Conservation (phyloP, 2,797 vertebrate species). For the Gila robusta region DNA sequence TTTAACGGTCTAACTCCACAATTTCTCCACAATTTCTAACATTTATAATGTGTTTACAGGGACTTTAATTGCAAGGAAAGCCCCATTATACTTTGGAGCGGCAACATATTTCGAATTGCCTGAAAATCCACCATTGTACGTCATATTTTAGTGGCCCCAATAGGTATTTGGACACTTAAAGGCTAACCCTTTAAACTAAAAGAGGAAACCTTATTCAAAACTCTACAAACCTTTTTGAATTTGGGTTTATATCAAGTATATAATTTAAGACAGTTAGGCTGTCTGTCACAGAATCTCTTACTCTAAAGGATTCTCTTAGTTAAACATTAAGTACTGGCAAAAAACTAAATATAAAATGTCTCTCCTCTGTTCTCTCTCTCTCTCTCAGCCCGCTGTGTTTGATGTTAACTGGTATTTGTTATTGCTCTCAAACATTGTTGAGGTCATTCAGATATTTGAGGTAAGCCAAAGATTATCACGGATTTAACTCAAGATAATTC, state of each 20-base stretch:
- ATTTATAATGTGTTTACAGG: too few species aligned
- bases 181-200: background rate
- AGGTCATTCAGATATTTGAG: slow-evolving; percentile 50
- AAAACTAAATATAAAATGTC: background rate
- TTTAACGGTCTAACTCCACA: too few species aligned
- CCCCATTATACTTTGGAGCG: too few species aligned
- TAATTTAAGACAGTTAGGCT: background rate
- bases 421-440: slow-evolving; percentile 36
- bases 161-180: too few species aligned
- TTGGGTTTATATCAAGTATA: background rate
- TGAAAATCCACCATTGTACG: too few species aligned
- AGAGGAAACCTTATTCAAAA: background rate
- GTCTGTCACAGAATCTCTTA: background rate
- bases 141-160: too few species aligned
- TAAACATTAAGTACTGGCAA: background rate
- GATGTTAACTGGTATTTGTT: slow-evolving; percentile 35
- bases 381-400: slow-evolving; percentile 27
- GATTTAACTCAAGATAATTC: background rate
- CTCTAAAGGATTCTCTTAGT: background rate
- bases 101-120: too few species aligned
- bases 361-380: background rate
- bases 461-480: slow-evolving; percentile 20
- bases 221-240: background rate
- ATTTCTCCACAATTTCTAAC: too few species aligned
- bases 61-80: too few species aligned